phyloP scores from a whole-genome alignment of 2,113 vertebrate genomes.

The Neoarius graeffei region DNA sequence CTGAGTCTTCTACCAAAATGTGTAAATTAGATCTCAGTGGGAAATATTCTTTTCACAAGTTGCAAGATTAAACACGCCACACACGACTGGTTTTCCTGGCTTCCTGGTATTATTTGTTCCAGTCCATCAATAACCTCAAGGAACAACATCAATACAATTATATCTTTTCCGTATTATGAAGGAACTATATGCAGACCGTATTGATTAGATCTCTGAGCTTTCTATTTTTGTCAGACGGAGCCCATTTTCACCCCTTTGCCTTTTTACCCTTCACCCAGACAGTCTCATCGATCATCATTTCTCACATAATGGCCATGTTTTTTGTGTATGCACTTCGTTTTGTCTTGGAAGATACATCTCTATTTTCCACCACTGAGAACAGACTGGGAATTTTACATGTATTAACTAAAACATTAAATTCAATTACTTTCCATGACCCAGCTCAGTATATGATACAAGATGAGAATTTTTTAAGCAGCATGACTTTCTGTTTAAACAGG shows the following conservation, averaged over 20 bases:
- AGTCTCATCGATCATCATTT: background rate
- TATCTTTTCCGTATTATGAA: background rate
- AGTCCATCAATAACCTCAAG: background rate
- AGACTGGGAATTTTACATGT: background rate
- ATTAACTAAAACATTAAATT: background rate
- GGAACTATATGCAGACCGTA: background rate
- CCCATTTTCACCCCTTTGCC: background rate
- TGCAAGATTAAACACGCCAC: background rate
- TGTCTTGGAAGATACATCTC: background rate
- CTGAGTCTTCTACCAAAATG: background rate
- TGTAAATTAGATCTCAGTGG: background rate
- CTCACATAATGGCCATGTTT: background rate
- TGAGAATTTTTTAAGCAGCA: background rate
- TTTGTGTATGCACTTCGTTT: background rate
- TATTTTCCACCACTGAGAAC: background rate
- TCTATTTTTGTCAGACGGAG: background rate
- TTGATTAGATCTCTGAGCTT: background rate
- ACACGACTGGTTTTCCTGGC: background rate
- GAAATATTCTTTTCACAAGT: conserved; percentile 11
- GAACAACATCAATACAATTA: background rate
- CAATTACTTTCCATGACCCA: background rate
- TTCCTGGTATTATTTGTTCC: background rate
- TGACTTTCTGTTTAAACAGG: background rate
- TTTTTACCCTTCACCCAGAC: background rate
- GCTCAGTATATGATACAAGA: background rate